Evolutionary conservation across 2,797 vertebrate species (phyloP).

Genomic region (Okamejei kenojei): DNA sequence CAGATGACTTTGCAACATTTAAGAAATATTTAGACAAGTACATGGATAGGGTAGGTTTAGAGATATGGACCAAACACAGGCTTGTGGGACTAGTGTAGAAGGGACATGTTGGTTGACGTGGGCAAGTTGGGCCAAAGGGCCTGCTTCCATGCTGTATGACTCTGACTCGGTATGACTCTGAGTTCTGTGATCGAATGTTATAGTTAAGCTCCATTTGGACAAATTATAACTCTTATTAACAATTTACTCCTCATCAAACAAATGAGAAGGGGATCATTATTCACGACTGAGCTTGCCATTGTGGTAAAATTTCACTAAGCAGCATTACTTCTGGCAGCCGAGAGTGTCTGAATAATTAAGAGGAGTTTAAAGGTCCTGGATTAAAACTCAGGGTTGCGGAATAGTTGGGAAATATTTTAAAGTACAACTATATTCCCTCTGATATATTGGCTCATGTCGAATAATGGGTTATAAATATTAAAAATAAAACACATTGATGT

Average conservation of each 20-base stretch:
- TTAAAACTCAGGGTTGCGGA: background rate
- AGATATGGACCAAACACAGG: too few species aligned
- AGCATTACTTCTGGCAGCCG: background rate
- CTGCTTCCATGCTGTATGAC: too few species aligned
- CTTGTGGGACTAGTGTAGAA: too few species aligned
- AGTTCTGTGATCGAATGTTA: background rate
- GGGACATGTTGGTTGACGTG: too few species aligned
- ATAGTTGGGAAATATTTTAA: background rate
- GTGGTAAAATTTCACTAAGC: background rate
- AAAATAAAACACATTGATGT: background rate
- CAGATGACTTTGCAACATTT: background rate
- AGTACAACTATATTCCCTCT: background rate
- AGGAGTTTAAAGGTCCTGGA: background rate
- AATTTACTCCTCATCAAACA: background rate
- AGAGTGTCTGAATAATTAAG: background rate
- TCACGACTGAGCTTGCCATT: background rate
- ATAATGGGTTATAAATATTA: background rate
- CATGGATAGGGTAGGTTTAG: too few species aligned
- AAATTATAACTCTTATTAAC: background rate
- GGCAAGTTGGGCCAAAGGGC: too few species aligned
- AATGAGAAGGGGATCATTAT: background rate
- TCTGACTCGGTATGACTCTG: too few species aligned
- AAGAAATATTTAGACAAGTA: too few species aligned
- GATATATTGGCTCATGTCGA: background rate
- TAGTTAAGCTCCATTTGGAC: background rate